Evolutionary conservation across 1,140 invertebrate genomes (phyloP).

Genomic region (Drosophila willistoni): DNA sequence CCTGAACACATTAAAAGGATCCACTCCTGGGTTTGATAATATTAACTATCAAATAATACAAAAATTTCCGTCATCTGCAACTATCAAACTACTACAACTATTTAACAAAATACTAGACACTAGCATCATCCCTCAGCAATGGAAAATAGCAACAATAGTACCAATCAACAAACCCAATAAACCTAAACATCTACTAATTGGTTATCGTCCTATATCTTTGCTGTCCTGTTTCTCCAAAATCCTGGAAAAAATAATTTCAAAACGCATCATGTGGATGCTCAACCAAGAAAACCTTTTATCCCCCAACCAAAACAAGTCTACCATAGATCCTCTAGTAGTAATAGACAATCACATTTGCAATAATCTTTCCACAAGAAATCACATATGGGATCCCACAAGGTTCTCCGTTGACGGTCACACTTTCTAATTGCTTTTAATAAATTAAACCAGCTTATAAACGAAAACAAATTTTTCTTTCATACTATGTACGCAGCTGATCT

Average conservation of each 20-base stretch:
- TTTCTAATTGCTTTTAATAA: background rate
- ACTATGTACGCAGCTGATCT: slow-evolving; percentile 17
- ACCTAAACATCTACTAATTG: too few relatives aligned
- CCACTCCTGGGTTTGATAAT: slow-evolving; percentile 5
- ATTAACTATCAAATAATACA: slow-evolving; percentile 13
- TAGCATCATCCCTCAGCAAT: slow-evolving; percentile 15
- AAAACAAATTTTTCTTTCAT: slow-evolving; percentile 19
- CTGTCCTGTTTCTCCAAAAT: slow-evolving; percentile 7
- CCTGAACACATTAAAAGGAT: too few relatives aligned
- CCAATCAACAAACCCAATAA: too few relatives aligned
- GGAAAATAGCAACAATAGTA: slow-evolving; percentile 18
- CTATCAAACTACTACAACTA: background rate
- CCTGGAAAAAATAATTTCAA: background rate
- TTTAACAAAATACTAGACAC: slow-evolving; percentile 1
- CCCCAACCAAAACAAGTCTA: slow-evolving; percentile 5
- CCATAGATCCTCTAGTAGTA: slow-evolving; percentile 6
- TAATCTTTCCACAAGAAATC: slow-evolving; percentile 11
- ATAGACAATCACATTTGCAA: slow-evolving; percentile 11
- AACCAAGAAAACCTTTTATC: slow-evolving; percentile 11
- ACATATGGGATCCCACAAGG: background rate
- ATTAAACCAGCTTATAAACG: slow-evolving; percentile 3
- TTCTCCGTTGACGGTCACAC: background rate
- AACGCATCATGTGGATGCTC: slow-evolving; percentile 13
- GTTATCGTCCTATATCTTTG: too few relatives aligned
- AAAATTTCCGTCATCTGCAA: background rate